Evolutionary conservation across 2,797 vertebrate genomes (phyloP).

Genomic region (Sardinella longiceps): DNA sequence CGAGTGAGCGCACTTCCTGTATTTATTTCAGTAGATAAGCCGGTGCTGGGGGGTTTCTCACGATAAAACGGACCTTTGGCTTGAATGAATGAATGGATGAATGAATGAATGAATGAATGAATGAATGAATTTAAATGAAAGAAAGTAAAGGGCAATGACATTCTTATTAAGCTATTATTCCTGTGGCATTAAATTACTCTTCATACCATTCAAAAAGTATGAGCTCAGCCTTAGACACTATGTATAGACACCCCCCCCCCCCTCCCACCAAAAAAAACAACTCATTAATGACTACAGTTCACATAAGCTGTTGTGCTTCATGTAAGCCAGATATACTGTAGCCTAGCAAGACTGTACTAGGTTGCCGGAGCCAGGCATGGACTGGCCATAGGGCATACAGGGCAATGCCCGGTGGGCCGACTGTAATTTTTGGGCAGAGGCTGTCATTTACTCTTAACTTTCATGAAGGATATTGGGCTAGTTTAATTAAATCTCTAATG

Average conservation of each 20-base stretch:
- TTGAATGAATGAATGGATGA: neutral
- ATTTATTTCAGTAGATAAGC: conserved; percentile 15
- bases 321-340: neutral
- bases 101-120: neutral
- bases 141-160: neutral
- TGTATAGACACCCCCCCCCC: neutral
- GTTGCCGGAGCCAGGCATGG: neutral
- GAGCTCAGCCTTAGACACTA: neutral
- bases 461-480: too few species aligned
- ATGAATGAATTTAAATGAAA: neutral
- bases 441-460: too few species aligned
- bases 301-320: neutral
- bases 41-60: neutral
- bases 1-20: neutral
- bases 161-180: neutral
- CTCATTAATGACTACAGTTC: neutral
- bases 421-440: too few species aligned
- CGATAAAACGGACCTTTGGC: neutral
- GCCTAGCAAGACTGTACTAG: neutral
- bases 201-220: neutral
- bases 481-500: too few species aligned
- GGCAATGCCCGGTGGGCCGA: too few species aligned
- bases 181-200: neutral
- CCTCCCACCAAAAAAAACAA: too few species aligned
- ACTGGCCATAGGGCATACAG: too few species aligned